Evolutionary conservation across 2,113 vertebrate species (phyloP).

Genomic region (Rhegmatorhina hoffmannsi): DNA sequence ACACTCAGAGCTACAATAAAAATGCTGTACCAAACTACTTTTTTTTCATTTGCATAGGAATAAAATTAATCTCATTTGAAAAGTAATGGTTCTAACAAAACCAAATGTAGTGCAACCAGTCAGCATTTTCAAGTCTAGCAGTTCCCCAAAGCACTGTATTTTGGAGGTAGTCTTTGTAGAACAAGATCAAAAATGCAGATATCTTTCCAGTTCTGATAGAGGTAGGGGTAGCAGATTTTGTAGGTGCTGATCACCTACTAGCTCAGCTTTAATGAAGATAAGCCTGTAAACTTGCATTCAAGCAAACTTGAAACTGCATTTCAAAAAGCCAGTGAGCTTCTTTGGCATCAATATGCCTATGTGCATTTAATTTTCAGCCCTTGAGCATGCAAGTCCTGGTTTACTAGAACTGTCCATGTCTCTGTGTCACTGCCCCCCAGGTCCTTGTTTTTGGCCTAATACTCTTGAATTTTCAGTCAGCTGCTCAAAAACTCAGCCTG

Average conservation of each 20-base stretch:
- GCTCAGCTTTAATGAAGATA: not conserved
- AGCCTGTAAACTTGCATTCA: not conserved
- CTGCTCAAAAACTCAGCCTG: not conserved
- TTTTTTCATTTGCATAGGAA: slow-evolving; percentile 34
- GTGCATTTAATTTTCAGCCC: not conserved
- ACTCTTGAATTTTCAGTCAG: not conserved
- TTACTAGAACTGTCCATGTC: accelerated
- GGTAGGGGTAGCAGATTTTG: not conserved
- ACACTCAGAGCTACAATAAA: slow-evolving; percentile 13
- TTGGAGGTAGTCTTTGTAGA: not conserved
- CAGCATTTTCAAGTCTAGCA: slow-evolving; percentile 29
- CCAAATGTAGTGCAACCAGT: not conserved
- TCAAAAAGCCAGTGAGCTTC: not conserved
- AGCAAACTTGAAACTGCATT: not conserved
- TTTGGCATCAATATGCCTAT: not conserved
- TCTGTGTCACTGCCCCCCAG: not conserved
- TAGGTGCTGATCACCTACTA: not conserved
- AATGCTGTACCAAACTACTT: slow-evolving; percentile 13
- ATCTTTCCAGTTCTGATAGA: not conserved
- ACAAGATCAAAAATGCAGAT: not conserved
- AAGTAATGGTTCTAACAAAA: slow-evolving; percentile 36
- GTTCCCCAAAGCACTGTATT: not conserved
- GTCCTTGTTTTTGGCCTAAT: not conserved
- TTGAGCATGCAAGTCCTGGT: not conserved
- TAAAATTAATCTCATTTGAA: slow-evolving; percentile 58